Evolutionary conservation across 2,888 invertebrate genomes (phyloP).

Genomic region (Lobophora halterata): DNA sequence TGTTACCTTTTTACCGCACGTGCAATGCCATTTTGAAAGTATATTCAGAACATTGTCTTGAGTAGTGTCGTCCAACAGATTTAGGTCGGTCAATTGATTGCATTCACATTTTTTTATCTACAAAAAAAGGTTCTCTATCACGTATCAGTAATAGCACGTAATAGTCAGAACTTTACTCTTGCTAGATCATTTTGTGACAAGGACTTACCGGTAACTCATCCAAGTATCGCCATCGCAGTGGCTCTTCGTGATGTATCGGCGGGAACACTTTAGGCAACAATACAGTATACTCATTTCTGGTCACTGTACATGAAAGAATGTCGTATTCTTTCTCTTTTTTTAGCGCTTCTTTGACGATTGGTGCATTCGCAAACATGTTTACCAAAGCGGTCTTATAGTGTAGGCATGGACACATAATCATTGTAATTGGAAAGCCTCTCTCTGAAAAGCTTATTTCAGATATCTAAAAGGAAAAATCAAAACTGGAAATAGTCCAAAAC

Average conservation of each 20-base stretch:
- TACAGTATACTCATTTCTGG: conserved; percentile 59
- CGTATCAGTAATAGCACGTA: background rate
- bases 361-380: conserved; percentile 49
- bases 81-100: conserved; percentile 61
- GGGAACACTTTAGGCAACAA: conserved; percentile 63
- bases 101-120: conserved; percentile 74
- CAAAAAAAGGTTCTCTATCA: conserved; percentile 17
- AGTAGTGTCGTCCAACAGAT: conserved; percentile 60
- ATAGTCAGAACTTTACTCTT: conserved; percentile 5
- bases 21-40: conserved; percentile 70
- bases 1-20: conserved; percentile 71
- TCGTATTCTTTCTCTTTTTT: conserved; percentile 47
- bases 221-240: conserved; percentile 61
- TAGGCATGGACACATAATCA: conserved; percentile 58
- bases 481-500: background rate
- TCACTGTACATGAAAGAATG: conserved; percentile 48
- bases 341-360: conserved; percentile 47
- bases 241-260: conserved; percentile 48
- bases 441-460: conserved; percentile 49
- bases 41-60: conserved; percentile 69
- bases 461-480: conserved; percentile 37
- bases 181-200: background rate
- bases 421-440: conserved; percentile 65
- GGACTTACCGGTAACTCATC: conserved; percentile 58
- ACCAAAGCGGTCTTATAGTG: conserved; percentile 55